Conservation (phyloP, 1,140 invertebrate genomes). For the Cyclargus thomasi region DNA sequence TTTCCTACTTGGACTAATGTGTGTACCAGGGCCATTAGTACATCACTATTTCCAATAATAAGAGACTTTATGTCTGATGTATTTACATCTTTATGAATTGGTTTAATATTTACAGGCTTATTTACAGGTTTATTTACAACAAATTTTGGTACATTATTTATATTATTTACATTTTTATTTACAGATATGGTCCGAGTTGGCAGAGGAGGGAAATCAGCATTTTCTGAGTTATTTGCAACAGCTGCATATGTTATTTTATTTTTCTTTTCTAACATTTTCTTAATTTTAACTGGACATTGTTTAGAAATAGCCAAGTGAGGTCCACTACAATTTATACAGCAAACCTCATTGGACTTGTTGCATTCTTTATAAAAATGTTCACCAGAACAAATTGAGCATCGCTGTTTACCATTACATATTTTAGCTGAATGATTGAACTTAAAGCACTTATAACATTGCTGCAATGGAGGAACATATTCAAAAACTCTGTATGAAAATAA, state of each 20-base stretch:
- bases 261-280: conserved; percentile 20
- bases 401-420: conserved; percentile 27
- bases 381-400: conserved; percentile 23
- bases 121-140: conserved; percentile 24
- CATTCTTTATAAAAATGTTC: conserved; percentile 28
- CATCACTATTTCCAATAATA: no score
- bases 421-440: conserved; percentile 28
- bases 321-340: conserved; percentile 24
- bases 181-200: background rate
- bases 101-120: conserved; percentile 11
- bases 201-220: background rate
- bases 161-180: conserved; percentile 22
- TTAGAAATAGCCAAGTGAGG: conserved; percentile 22
- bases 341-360: conserved; percentile 18
- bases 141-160: background rate
- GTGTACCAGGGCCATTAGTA: conserved; percentile 16
- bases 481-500: conserved; percentile 25
- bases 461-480: conserved; percentile 24
- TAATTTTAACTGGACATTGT: conserved; percentile 22
- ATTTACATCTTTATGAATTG: no score
- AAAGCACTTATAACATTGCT: conserved; percentile 24
- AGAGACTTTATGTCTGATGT: no score
- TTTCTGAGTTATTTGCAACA: conserved; percentile 20
- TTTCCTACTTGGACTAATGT: conserved; percentile 19
- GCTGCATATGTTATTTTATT: conserved; percentile 25